Percentiles rank a stretch among this genome's conserved stretches.
These are phyloP conservation scores for Agrochola macilenta DNA, from an alignment of 2,888 invertebrate genomes.

Conservation along the genomic window DNA sequence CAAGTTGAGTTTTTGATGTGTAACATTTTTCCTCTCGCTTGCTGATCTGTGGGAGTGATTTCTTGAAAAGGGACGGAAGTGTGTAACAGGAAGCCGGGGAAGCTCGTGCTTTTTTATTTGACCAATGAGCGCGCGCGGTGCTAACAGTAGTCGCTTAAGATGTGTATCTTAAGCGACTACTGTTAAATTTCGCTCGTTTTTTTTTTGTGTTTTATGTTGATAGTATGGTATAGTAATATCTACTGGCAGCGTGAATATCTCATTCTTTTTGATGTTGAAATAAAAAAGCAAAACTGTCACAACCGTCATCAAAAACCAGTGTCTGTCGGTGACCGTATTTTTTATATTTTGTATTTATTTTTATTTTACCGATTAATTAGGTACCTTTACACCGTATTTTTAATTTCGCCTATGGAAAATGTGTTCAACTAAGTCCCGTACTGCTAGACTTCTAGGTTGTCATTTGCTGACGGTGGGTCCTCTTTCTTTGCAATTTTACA, in stretches of 20 bases:
- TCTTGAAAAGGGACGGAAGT: too few relatives aligned
- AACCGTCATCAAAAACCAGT: conserved; percentile 2
- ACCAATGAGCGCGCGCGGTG: too few relatives aligned
- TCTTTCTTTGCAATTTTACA: not conserved
- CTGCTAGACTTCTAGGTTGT: conserved; percentile 18
- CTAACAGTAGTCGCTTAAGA: too few relatives aligned
- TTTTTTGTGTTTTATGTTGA: too few relatives aligned
- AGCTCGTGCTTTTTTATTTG: too few relatives aligned
- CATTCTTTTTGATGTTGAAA: not conserved
- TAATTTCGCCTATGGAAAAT: not conserved
- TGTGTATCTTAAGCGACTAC: too few relatives aligned
- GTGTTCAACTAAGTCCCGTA: not conserved
- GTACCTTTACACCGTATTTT: not conserved
- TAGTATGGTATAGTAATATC: too few relatives aligned
- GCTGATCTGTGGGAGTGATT: too few relatives aligned
- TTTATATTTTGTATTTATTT: not conserved
- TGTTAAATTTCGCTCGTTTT: too few relatives aligned
- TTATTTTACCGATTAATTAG: not conserved
- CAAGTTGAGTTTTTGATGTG: too few relatives aligned
- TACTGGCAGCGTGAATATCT: not conserved
- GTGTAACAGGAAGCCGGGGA: too few relatives aligned
- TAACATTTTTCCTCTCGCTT: too few relatives aligned
- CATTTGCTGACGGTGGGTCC: conserved; percentile 24
- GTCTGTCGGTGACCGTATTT: not conserved
- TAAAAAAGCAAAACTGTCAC: conserved; percentile 11